A percentile compares a stretch with the other conserved stretches of the same genome.
Conservation (phyloP, 1,140 invertebrate genomes). For the Lerema accius region DNA sequence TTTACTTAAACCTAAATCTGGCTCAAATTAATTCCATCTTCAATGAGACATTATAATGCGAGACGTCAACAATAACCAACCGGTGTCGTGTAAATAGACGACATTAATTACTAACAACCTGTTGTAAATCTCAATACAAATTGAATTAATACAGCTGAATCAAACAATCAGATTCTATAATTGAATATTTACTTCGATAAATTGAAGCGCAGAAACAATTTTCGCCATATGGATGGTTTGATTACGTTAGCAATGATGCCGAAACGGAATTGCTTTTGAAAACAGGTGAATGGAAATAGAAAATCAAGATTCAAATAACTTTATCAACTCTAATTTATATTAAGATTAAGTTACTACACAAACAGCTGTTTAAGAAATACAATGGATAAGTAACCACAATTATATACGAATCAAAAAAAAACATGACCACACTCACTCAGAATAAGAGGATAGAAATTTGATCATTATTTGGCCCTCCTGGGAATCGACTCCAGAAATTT, state of each 20-base stretch:
- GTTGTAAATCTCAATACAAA: constrained; percentile 35
- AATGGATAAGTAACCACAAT: too few relatives aligned
- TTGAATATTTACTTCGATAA: constrained; percentile 17
- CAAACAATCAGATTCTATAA: constrained; percentile 33
- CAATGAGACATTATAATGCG: constrained; percentile 32
- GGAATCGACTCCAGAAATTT: too few relatives aligned
- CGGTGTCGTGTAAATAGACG: constrained; percentile 26
- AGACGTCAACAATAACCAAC: constrained; percentile 25
- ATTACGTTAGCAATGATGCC: neutral
- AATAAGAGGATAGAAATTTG: too few relatives aligned
- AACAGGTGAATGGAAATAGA: too few relatives aligned
- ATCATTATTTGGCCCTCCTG: too few relatives aligned
- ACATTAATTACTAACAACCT: constrained; percentile 31
- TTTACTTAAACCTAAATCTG: constrained; percentile 21
- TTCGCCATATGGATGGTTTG: neutral
- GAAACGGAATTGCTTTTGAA: too few relatives aligned
- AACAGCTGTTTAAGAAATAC: too few relatives aligned
- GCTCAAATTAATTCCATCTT: constrained; percentile 35
- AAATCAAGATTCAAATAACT: too few relatives aligned
- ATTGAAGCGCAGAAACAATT: constrained; percentile 11
- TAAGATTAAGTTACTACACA: too few relatives aligned
- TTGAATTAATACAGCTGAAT: constrained; percentile 25
- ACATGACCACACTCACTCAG: too few relatives aligned
- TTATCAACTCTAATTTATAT: too few relatives aligned
- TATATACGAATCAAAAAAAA: too few relatives aligned